phyloP scores from a whole-genome alignment of 2,888 invertebrate genomes.

The Nebria brevicollis region DNA sequence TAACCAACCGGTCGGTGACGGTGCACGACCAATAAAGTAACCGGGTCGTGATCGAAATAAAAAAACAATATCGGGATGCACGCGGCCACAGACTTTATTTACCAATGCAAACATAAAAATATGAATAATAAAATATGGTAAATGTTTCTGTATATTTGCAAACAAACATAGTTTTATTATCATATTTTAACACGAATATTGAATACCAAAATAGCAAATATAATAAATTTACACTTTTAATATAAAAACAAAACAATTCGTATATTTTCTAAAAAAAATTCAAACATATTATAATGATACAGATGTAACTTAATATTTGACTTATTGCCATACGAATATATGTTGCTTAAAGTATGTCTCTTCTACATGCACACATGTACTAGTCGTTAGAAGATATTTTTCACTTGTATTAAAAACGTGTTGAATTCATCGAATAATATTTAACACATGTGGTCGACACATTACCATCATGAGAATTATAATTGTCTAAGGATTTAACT shows the following conservation, averaged over 20 bases:
- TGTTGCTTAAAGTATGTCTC: background rate
- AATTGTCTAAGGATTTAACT: background rate
- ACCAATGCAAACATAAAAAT: background rate
- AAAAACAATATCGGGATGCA: constrained; percentile 4
- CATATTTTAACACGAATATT: background rate
- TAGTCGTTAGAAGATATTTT: constrained; percentile 11
- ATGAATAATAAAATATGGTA: background rate
- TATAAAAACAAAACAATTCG: background rate
- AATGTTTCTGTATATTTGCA: background rate
- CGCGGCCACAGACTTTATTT: background rate
- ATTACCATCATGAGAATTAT: constrained; percentile 14
- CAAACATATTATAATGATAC: background rate
- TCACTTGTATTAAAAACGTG: constrained; percentile 6
- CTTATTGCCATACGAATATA: constrained; percentile 4
- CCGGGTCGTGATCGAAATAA: constrained; percentile 20
- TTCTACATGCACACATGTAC: background rate
- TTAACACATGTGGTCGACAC: constrained; percentile 4
- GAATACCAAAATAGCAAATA: background rate
- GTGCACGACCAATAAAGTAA: constrained; percentile 11
- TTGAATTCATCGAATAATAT: constrained; percentile 15
- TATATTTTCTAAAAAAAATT: background rate
- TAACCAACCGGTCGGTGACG: background rate
- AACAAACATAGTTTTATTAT: too few relatives aligned
- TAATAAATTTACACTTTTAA: background rate
- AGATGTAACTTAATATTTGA: constrained; percentile 24